Percentiles rank a stretch among this genome's conserved stretches.
phyloP scores from a whole-genome alignment of 1,140 invertebrate genomes.

The Coptotermes formosanus region DNA sequence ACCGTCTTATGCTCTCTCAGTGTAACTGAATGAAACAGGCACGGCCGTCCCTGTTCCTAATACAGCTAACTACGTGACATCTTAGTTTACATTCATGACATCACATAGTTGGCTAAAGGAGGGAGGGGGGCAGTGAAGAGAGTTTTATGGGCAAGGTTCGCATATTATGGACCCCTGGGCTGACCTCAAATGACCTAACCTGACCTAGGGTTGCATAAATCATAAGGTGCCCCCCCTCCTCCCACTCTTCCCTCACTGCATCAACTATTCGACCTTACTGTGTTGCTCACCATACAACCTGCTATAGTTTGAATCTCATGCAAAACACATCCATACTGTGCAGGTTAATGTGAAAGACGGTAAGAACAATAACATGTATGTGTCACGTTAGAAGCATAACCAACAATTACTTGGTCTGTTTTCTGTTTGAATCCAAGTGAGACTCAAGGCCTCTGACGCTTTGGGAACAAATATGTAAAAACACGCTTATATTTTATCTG shows the following conservation, averaged over 20 bases:
- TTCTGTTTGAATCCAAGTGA: no score
- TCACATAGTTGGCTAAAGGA: not conserved
- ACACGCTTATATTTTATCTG: no score
- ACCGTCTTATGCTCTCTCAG: not conserved
- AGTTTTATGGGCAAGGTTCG: slow-evolving; percentile 3
- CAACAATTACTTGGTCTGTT: not conserved
- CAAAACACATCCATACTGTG: not conserved
- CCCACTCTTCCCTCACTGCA: not conserved
- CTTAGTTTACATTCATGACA: not conserved
- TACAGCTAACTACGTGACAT: not conserved
- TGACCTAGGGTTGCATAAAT: slow-evolving; percentile 7
- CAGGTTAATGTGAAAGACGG: not conserved
- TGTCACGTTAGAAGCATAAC: not conserved
- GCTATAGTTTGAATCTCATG: not conserved
- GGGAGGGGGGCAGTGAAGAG: not conserved
- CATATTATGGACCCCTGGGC: slow-evolving; percentile 1
- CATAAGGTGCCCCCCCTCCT: not conserved
- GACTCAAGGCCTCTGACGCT: no score
- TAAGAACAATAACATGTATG: not conserved
- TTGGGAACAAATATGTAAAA: no score
- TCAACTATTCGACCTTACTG: not conserved
- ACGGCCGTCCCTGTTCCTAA: not conserved
- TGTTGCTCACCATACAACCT: not conserved
- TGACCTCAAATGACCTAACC: slow-evolving; percentile 17
- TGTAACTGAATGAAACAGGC: not conserved